A percentile compares a stretch with the other conserved stretches of the same genome.
These are phyloP conservation scores for Synergus gifuensis DNA, from an alignment of 2,888 invertebrate genomes.

Conservation along the genomic window DNA sequence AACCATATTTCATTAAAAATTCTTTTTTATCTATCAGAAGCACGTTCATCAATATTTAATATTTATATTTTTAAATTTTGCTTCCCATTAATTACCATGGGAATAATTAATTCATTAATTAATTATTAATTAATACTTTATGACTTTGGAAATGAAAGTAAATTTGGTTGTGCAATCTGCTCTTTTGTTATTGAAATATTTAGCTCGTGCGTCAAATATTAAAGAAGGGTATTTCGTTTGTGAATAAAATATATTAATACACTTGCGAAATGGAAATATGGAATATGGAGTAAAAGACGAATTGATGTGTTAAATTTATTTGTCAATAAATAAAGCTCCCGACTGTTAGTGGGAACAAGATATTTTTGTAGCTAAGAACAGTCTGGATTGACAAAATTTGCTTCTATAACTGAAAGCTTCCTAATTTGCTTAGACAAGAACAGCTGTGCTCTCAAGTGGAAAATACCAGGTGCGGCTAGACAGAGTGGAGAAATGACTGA, in stretches of 20 bases:
- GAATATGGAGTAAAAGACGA: neutral
- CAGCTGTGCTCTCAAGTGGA: slow-evolving; percentile 32
- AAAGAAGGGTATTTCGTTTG: neutral
- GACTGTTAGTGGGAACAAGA: neutral
- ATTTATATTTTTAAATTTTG: neutral
- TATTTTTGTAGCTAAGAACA: slow-evolving; percentile 10
- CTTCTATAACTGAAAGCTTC: slow-evolving; percentile 6
- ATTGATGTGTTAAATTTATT: neutral
- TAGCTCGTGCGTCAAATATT: neutral
- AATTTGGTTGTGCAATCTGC: neutral
- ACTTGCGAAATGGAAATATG: neutral
- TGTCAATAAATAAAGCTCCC: neutral
- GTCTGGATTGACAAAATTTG: slow-evolving; percentile 7
- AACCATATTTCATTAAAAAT: too few relatives aligned
- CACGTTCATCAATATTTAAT: too few relatives aligned
- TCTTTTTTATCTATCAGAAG: too few relatives aligned
- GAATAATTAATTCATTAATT: too few relatives aligned
- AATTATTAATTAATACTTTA: too few relatives aligned
- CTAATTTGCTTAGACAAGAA: slow-evolving; percentile 24
- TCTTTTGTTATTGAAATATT: neutral
- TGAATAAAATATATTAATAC: neutral
- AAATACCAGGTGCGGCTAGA: slow-evolving; percentile 24
- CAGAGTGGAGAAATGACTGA: neutral
- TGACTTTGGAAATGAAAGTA: neutral
- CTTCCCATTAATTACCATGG: neutral